Evolutionary conservation across 2,888 invertebrate species (phyloP).

Genomic region (Agriopis marginaria): DNA sequence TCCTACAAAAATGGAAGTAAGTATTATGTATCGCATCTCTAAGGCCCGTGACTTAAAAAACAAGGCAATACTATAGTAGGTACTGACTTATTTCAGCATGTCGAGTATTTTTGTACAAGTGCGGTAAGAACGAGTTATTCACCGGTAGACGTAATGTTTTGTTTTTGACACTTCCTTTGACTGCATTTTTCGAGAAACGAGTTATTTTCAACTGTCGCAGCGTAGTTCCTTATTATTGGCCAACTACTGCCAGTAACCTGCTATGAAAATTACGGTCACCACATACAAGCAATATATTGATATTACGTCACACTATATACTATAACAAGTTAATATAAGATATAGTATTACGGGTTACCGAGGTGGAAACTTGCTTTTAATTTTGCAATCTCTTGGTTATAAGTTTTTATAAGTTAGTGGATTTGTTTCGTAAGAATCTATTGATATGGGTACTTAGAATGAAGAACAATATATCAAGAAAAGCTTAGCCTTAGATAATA

Average conservation of each 20-base stretch:
- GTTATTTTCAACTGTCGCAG: slow-evolving; percentile 1
- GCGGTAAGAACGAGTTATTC: neutral
- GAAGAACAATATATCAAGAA: neutral
- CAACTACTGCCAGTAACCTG: neutral
- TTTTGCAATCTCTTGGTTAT: slow-evolving; percentile 16
- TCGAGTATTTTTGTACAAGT: neutral
- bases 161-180: slow-evolving; percentile 13
- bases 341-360: slow-evolving; percentile 14
- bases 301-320: slow-evolving; percentile 11
- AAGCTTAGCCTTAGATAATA: neutral
- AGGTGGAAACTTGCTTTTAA: slow-evolving; percentile 18
- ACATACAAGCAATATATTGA: slow-evolving; percentile 7
- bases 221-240: slow-evolving; percentile 9
- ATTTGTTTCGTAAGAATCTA: slow-evolving; percentile 10
- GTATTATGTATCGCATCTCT: neutral
- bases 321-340: slow-evolving; percentile 10
- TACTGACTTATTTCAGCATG: neutral
- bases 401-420: slow-evolving; percentile 15
- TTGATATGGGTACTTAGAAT: neutral
- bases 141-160: slow-evolving; percentile 6
- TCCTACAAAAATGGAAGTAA: neutral
- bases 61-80: slow-evolving; percentile 1
- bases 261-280: slow-evolving; percentile 9
- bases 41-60: slow-evolving; percentile 6
- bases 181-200: slow-evolving; percentile 2